Percentiles rank a stretch among this genome's conserved stretches.
These are phyloP conservation scores for Lottia gigantea DNA, from an alignment of 2,888 invertebrate species.

Conservation along the genomic window DNA sequence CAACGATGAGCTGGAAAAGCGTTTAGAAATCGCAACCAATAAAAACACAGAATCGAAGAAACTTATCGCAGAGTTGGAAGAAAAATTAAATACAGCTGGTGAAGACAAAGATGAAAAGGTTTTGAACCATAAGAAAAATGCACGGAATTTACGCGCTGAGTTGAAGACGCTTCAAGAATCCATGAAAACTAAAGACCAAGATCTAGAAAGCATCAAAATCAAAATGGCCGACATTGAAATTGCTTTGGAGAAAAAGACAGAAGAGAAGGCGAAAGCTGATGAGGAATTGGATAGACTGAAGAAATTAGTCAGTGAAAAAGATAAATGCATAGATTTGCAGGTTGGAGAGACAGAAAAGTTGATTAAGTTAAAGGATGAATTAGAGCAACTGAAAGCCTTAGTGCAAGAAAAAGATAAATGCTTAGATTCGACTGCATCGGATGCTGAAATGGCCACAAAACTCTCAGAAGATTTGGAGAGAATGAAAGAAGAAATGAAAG, in stretches of 20 bases:
- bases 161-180: conserved; percentile 15
- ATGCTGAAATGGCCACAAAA: neutral
- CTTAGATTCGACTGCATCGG: conserved; percentile 26
- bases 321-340: conserved; percentile 16
- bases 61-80: conserved; percentile 28
- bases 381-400: conserved; percentile 71
- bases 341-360: conserved; percentile 24
- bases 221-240: conserved; percentile 18
- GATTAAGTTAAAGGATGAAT: conserved; percentile 71
- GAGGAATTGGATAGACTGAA: conserved; percentile 16
- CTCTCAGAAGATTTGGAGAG: conserved; percentile 10
- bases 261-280: conserved; percentile 18
- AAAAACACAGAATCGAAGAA: conserved; percentile 27
- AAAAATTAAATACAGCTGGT: conserved; percentile 19
- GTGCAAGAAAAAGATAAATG: conserved; percentile 24
- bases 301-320: conserved; percentile 16
- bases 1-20: conserved; percentile 34
- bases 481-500: conserved; percentile 21
- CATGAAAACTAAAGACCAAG: conserved; percentile 9
- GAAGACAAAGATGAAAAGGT: conserved; percentile 22
- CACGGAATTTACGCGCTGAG: conserved; percentile 13
- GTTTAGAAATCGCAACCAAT: conserved; percentile 25
- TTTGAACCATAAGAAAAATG: conserved; percentile 15
- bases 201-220: conserved; percentile 14
- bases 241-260: conserved; percentile 24